Evolutionary conservation across 23 tunicate genomes (phyloP), one percentile per base, ranked within the genome.

Genomic region (Ascidia mentula): DNA sequence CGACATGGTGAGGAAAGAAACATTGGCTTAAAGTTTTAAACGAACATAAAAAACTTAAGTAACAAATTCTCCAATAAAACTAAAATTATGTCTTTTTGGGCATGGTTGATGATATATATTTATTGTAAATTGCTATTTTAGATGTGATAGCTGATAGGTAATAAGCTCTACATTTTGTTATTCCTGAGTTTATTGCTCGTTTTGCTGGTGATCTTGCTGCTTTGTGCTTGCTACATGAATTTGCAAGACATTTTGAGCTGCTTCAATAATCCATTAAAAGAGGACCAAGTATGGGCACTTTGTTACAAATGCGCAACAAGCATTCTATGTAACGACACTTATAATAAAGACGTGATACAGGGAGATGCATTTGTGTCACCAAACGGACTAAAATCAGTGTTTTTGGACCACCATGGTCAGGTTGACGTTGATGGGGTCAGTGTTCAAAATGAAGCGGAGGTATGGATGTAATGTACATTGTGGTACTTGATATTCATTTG

Each of bases 371-470:
- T 53, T 53, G 22, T 53, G 13, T 53, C 65, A 3, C 65, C 65
- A 53, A 53, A 26, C 24, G 65, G 65, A 53, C 28, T 53, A 9
- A 28, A 53, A 6, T 53, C 65, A 53, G 24, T 53, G 22, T 6
- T 53, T 3, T 53, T 53, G 24, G 65, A 53, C 13, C 65, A 53
- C 65, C 65, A 53, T 53, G 65, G 65, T 3, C 22, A 53, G 22
- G 65, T 53, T 53, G 65, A 53, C 22, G 24, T 53, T 53, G 13
- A 6, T 53, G 65, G 65, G 13, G 22, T 26, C 24, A 20, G 24
- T 53, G 65, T 53, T 26, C 65, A 53, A 53, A 53, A 28, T 53
- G 65, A 53, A 53, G 22, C 65, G 22, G 65, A 53, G 65, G 65
- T 53, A 53, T 9, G 53, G 53, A 42, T 42, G 15, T 42, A 42